phyloP scores from a whole-genome alignment of 2,888 invertebrate species.

The Meteorus colon region DNA sequence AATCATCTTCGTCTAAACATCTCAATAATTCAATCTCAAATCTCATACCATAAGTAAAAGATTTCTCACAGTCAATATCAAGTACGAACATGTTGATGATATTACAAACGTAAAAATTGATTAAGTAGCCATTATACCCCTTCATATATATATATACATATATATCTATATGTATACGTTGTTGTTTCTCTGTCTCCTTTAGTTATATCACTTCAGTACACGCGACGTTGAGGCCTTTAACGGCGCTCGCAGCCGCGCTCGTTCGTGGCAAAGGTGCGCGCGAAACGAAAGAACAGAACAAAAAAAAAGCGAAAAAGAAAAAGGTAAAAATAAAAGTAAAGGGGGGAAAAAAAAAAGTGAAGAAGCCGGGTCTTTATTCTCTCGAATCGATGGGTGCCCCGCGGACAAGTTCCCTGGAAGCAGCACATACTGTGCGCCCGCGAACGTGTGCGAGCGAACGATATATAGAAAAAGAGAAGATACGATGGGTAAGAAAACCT shows the following conservation, averaged over 20 bases:
- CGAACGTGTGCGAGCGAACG: slow-evolving; percentile 7
- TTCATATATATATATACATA: not conserved
- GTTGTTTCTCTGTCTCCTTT: slow-evolving; percentile 16
- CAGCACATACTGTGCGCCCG: slow-evolving; percentile 37
- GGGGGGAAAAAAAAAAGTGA: slow-evolving; percentile 18
- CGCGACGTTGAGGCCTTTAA: slow-evolving; percentile 35
- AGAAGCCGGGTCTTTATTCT: slow-evolving; percentile 46
- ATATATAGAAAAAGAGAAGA: slow-evolving; percentile 1
- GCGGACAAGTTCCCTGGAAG: slow-evolving; percentile 56
- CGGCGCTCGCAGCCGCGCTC: slow-evolving; percentile 33
- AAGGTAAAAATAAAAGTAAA: not conserved
- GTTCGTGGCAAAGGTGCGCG: slow-evolving; percentile 35
- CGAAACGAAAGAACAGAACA: slow-evolving; percentile 4
- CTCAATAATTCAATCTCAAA: no score
- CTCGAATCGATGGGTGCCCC: slow-evolving; percentile 50
- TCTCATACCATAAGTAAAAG: no score
- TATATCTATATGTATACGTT: not conserved
- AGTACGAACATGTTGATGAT: no score
- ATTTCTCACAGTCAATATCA: no score
- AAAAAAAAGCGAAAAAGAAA: not conserved
- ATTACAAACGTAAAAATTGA: no score
- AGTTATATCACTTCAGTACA: slow-evolving; percentile 22
- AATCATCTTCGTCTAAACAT: no score
- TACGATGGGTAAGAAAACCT: not conserved
- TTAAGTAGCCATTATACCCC: not conserved